Base-by-base conservation (phyloP, 2,888 invertebrate species). In the Amaurobius ferox region DNA sequence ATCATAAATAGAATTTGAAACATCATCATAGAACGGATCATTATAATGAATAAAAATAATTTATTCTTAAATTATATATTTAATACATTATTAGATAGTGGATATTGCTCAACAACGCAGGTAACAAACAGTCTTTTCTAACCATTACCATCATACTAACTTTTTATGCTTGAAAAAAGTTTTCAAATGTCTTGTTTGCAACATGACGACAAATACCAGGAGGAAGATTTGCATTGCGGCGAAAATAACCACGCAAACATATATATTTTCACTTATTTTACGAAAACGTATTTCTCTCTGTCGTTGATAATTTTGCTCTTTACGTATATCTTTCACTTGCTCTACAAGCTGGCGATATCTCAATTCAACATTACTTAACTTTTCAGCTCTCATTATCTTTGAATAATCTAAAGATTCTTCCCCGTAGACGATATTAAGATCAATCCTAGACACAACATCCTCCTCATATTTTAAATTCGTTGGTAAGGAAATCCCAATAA, bases 171-270 rank as follows among this genome's bases (percentile, higher is more conserved):
- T 9, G 29, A 29, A 64, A 26, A 64, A 64, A 3, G 11, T 1
- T 64, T 26, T 64, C 30, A 64, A 64, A 30, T 64, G 64, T 11
- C n/a, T 64, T 11, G 64, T 64, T 19, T 64, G 64, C n/a, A 64
- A 7, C 13, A 29, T 16, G 1, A n/a, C 11, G 11, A 13, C 13
- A 29, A 2, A 13, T 29, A 64, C n/a, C 16, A 64, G n/a, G 1
- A 64, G 30, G 13, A 7, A 28, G 29, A 64, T 64, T 64, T 64
- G 64, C n/a, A 28, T 1, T 16, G 1, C 11, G 1, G 64, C 30
- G 29, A 29, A 64, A 1, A 64, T 13, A 29, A 30, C 11, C 0
- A 64, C 64, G 6, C 13, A 30, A 1, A n/a, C 9, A 16, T 5
- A 19, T 30, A 30, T 64, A 13, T 64, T 64, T 29, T 64, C 64